These are phyloP conservation scores for Adelphocoris suturalis DNA, from an alignment of 2,888 invertebrate genomes.

Conservation along the genomic window DNA sequence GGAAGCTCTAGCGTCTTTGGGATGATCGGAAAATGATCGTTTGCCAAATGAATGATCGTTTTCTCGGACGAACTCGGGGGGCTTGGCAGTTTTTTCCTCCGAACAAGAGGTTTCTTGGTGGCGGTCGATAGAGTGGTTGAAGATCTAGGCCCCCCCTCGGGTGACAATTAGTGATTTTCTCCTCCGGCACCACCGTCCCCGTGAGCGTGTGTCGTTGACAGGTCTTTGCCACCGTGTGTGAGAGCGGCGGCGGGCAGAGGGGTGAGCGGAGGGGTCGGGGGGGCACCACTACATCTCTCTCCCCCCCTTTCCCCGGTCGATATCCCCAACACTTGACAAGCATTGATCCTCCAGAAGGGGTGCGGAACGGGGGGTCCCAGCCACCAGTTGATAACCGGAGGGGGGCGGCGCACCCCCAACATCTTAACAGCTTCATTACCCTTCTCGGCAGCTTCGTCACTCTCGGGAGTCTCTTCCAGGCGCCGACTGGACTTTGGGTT, in stretches of 20 bases:
- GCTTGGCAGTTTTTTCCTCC: neutral
- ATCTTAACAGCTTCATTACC: conserved; percentile 72
- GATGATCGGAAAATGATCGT: neutral
- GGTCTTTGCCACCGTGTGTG: conserved; percentile 15
- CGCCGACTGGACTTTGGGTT: conserved; percentile 65
- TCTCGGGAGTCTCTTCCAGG: conserved; percentile 48
- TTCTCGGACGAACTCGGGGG: conserved; percentile 3
- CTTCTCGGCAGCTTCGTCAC: conserved; percentile 68
- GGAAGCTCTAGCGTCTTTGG: neutral
- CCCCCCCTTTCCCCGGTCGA: conserved; percentile 62
- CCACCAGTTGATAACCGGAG: conserved; percentile 72
- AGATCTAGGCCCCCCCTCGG: conserved; percentile 34
- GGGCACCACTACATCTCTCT: conserved; percentile 48
- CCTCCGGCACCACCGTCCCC: conserved; percentile 26
- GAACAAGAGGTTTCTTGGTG: conserved; percentile 56
- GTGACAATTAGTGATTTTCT: conserved; percentile 71
- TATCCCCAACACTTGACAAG: conserved; percentile 73
- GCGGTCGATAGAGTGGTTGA: conserved; percentile 51
- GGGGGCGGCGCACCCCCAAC: conserved; percentile 60
- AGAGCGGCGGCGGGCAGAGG: conserved; percentile 43
- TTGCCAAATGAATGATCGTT: neutral
- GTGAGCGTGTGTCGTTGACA: conserved; percentile 6
- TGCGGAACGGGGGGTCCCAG: conserved; percentile 44
- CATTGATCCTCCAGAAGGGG: conserved; percentile 72
- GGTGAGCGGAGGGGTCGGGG: conserved; percentile 66